A percentile compares a stretch with the other conserved stretches of the same genome.
Conservation (phyloP, 2,113 vertebrate genomes). For the Rana temporaria region DNA sequence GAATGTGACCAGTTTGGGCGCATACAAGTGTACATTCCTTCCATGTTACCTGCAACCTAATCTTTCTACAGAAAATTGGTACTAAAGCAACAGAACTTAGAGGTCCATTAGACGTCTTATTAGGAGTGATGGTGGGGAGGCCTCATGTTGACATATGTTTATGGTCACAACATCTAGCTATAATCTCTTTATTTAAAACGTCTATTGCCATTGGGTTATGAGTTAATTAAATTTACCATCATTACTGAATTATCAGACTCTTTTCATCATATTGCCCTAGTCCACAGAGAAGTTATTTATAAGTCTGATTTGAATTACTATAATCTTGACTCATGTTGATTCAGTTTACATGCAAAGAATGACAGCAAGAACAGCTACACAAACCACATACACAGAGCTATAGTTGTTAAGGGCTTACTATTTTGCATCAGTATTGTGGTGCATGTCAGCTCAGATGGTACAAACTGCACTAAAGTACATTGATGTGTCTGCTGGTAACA, state of each 20-base stretch:
- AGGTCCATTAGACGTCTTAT: background rate
- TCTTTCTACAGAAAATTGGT: background rate
- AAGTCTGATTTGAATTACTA: background rate
- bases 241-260: conserved; percentile 4
- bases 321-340: background rate
- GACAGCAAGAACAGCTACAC: background rate
- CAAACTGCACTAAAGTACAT: no score
- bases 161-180: background rate
- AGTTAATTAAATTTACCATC: conserved; percentile 8
- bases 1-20: conserved; percentile 15
- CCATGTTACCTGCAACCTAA: conserved; percentile 41
- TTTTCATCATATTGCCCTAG: background rate
- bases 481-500: no score
- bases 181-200: background rate
- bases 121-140: background rate
- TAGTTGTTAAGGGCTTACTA: no score
- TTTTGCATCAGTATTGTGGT: no score
- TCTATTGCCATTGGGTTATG: conserved; percentile 10
- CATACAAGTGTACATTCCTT: background rate
- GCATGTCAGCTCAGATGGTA: no score
- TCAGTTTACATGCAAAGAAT: background rate
- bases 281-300: background rate
- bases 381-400: no score
- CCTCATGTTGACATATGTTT: conserved; percentile 30
- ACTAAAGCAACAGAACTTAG: conserved; percentile 42